phyloP scores from a whole-genome alignment of 2,797 vertebrate species.

The Ambastaia sidthimunki region DNA sequence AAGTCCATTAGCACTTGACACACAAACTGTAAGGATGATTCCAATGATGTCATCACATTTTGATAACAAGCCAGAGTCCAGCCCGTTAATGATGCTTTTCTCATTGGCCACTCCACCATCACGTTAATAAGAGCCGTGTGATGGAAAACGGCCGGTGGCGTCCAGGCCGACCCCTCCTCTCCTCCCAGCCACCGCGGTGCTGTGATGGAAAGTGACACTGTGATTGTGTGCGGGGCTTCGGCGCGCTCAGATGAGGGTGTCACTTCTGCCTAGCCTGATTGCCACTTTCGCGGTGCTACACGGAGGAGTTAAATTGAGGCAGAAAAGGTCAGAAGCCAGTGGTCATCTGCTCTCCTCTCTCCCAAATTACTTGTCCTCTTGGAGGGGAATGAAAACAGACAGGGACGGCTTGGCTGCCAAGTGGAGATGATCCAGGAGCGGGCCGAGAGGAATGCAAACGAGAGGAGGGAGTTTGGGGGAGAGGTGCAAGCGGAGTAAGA shows the following conservation, averaged over 20 bases:
- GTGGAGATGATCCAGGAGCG: constrained; percentile 70
- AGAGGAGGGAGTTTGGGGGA: constrained; percentile 49
- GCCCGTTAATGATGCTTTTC: constrained; percentile 36
- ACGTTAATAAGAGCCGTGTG: constrained; percentile 30
- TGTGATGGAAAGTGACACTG: constrained; percentile 79
- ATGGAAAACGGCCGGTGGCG: constrained; percentile 42
- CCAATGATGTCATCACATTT: constrained; percentile 42
- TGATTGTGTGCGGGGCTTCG: constrained; percentile 71
- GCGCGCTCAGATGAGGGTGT: constrained; percentile 82
- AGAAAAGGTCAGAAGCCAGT: constrained; percentile 87
- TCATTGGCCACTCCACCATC: constrained; percentile 21
- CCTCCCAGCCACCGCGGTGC: constrained; percentile 60
- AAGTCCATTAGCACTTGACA: constrained; percentile 62
- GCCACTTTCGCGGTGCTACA: constrained; percentile 73
- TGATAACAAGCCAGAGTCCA: constrained; percentile 43
- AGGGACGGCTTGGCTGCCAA: constrained; percentile 66
- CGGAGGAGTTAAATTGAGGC: constrained; percentile 82
- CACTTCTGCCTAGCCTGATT: constrained; percentile 79
- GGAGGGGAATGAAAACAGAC: constrained; percentile 82
- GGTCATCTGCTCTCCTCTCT: constrained; percentile 80
- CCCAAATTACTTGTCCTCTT: constrained; percentile 75
- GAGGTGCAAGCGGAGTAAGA: constrained; percentile 50
- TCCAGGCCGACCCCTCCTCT: constrained; percentile 21
- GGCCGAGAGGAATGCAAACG: constrained; percentile 64
- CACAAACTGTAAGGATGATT: constrained; percentile 56